Evolutionary conservation across 2,797 vertebrate genomes (phyloP).

Genomic region (Macropodus opercularis): DNA sequence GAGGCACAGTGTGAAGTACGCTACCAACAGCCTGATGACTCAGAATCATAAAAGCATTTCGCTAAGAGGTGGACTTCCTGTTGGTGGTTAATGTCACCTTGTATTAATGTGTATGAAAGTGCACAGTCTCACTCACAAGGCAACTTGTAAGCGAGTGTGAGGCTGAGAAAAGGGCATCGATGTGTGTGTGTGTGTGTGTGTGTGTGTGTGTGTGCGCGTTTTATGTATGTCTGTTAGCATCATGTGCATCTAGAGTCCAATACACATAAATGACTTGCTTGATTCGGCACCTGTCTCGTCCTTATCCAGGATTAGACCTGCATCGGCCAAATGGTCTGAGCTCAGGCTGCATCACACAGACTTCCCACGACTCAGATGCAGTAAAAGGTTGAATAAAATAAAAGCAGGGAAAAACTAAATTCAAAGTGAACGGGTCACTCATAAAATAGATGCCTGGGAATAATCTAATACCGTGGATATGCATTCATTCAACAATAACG

Average conservation of each 20-base stretch:
- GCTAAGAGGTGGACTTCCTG: constrained; percentile 65
- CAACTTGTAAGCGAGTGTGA: not conserved
- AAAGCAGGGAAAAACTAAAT: too few species aligned
- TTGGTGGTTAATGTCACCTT: constrained; percentile 33
- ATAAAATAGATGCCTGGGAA: too few species aligned
- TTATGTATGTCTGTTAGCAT: not conserved
- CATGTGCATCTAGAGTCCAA: constrained; percentile 16
- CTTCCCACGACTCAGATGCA: too few species aligned
- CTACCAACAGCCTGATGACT: constrained; percentile 51
- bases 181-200: not conserved
- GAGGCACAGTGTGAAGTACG: constrained; percentile 26
- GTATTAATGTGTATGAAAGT: not conserved
- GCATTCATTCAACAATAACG: not conserved
- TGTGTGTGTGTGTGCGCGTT: not conserved
- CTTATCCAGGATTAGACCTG: constrained; percentile 72
- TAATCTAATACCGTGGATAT: not conserved
- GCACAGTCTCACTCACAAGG: constrained; percentile 4
- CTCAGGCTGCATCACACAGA: constrained; percentile 25
- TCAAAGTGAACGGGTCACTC: too few species aligned
- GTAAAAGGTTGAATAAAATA: too few species aligned
- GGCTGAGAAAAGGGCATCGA: not conserved
- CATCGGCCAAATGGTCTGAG: constrained; percentile 26
- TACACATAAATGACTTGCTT: constrained; percentile 57
- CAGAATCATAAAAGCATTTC: constrained; percentile 46
- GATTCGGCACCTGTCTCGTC: constrained; percentile 67